Conservation (phyloP, 1,140 invertebrate genomes). For the Dinoponera quadriceps region DNA sequence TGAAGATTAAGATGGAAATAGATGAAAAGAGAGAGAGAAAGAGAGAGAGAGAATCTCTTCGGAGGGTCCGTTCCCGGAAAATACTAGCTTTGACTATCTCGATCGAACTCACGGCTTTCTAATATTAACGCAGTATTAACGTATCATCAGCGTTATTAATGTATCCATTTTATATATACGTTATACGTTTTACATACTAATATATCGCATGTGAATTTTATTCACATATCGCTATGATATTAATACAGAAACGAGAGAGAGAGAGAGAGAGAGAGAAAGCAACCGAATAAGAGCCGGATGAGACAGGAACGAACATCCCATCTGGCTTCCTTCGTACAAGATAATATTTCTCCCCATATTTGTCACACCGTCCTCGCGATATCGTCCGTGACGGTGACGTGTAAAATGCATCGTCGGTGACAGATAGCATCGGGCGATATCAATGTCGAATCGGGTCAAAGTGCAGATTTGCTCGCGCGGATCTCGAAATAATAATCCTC, state of each 20-base stretch:
- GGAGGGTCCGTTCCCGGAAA: background rate
- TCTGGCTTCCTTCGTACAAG: no score
- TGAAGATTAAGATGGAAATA: constrained; percentile 34
- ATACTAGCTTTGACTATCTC: background rate
- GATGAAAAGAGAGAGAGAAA: background rate
- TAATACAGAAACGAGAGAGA: no score
- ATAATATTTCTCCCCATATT: no score
- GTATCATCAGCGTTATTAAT: background rate
- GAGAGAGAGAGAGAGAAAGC: no score
- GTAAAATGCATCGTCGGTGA: constrained; percentile 9
- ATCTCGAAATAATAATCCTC: constrained; percentile 2
- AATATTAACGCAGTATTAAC: constrained; percentile 4
- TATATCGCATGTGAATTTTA: no score
- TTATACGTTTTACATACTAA: no score
- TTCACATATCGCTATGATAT: no score
- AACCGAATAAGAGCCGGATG: no score
- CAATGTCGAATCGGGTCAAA: constrained; percentile 27
- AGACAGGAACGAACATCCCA: no score
- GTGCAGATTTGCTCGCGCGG: constrained; percentile 46
- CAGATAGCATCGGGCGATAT: constrained; percentile 26
- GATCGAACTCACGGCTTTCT: background rate
- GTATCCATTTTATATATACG: no score
- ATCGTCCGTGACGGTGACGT: background rate
- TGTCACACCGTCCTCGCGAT: no score
- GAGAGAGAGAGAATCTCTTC: background rate